Conservation (phyloP, 1,140 invertebrate genomes). For the Bombus ignitus region DNA sequence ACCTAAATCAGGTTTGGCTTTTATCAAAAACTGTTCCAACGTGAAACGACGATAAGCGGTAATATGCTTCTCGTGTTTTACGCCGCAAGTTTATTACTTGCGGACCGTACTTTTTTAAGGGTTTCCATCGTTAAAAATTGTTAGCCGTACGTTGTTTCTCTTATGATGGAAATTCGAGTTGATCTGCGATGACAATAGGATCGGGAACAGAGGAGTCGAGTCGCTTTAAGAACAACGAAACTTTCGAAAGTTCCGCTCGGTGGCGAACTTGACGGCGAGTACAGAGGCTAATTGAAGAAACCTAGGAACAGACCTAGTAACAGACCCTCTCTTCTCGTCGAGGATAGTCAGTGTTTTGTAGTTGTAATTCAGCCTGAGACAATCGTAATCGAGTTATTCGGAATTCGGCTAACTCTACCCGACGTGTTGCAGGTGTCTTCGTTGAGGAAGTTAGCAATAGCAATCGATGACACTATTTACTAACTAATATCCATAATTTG, state of each 20-base stretch:
- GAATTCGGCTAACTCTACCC: slow-evolving; percentile 24
- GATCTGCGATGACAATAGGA: neutral
- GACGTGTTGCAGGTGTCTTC: neutral
- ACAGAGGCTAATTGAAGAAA: slow-evolving; percentile 43
- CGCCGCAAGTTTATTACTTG: no score
- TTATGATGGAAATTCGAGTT: neutral
- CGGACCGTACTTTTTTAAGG: no score
- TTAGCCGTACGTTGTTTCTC: neutral
- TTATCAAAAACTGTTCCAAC: neutral
- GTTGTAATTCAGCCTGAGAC: slow-evolving; percentile 30
- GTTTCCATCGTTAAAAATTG: neutral
- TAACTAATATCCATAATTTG: neutral
- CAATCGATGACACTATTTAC: neutral
- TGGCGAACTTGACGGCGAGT: slow-evolving; percentile 23
- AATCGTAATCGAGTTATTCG: slow-evolving; percentile 41
- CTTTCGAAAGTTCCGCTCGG: slow-evolving; percentile 13
- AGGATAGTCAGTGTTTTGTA: slow-evolving; percentile 26
- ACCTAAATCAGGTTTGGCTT: neutral
- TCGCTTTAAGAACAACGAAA: slow-evolving; percentile 13
- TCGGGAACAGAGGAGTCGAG: neutral
- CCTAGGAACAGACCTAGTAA: slow-evolving; percentile 27
- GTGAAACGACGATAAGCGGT: neutral
- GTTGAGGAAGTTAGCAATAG: neutral
- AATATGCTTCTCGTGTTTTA: neutral
- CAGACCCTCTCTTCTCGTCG: neutral